These are phyloP conservation scores for Festucalex cinctus DNA, from an alignment of 2,113 vertebrate species.

Conservation along the genomic window DNA sequence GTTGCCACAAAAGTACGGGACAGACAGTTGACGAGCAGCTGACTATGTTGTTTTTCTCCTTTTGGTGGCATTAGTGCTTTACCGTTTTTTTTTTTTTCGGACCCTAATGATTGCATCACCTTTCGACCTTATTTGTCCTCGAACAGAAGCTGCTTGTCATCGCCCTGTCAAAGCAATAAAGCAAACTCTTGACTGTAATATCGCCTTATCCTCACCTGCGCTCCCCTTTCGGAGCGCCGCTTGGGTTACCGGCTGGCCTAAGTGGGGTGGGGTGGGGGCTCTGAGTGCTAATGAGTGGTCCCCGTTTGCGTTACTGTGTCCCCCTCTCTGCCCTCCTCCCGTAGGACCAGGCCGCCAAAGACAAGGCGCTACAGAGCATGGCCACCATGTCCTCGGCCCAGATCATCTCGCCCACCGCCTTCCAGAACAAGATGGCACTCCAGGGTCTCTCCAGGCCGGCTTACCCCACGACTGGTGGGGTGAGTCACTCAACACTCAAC, in stretches of 20 bases:
- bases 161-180: slow-evolving; percentile 71
- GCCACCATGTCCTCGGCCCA: slow-evolving; percentile 94
- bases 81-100: background rate
- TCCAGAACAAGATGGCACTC: slow-evolving; percentile 90
- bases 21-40: background rate
- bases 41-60: background rate
- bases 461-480: slow-evolving; percentile 83
- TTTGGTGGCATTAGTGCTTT: background rate
- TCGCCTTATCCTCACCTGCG: slow-evolving; percentile 50
- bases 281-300: slow-evolving; percentile 20
- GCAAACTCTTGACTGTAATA: slow-evolving; percentile 66
- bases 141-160: slow-evolving; percentile 66
- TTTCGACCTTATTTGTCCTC: slow-evolving; percentile 55
- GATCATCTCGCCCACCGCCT: slow-evolving; percentile 90
- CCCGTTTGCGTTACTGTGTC: slow-evolving; percentile 29
- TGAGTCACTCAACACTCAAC: slow-evolving; percentile 69
- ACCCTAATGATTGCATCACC: slow-evolving; percentile 23
- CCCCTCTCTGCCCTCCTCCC: slow-evolving; percentile 39
- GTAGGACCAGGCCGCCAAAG: slow-evolving; percentile 95
- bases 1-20: slow-evolving; percentile 20
- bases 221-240: slow-evolving; percentile 54
- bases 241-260: slow-evolving; percentile 25
- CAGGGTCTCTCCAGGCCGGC: slow-evolving; percentile 81
- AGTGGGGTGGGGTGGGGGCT: too few species aligned
- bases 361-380: slow-evolving; percentile 96